Percentiles rank a stretch among this genome's conserved stretches.
Conservation (phyloP, 2,888 invertebrate genomes). For the Ectobius pallidus region DNA sequence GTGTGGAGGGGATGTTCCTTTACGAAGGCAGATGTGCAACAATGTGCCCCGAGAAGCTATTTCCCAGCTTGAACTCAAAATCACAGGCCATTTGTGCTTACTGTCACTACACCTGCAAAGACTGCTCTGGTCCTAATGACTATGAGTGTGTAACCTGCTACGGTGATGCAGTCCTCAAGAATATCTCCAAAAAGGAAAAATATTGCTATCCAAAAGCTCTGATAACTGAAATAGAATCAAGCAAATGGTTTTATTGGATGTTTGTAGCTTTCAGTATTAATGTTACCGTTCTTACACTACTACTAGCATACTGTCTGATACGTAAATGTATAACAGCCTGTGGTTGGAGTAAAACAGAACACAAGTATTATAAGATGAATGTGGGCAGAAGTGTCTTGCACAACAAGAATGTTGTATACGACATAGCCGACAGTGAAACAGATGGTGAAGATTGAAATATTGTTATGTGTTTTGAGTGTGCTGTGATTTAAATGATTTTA, state of each 20-base stretch:
- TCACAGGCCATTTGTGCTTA: constrained; percentile 58
- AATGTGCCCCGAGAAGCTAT: constrained; percentile 59
- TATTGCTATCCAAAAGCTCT: constrained; percentile 61
- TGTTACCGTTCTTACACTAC: constrained; percentile 51
- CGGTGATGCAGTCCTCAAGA: constrained; percentile 61
- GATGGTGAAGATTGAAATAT: too few species aligned
- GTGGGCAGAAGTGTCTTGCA: too few species aligned
- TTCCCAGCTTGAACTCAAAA: constrained; percentile 33
- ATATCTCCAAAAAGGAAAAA: constrained; percentile 55
- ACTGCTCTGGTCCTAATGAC: constrained; percentile 71
- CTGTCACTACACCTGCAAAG: constrained; percentile 78
- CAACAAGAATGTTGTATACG: too few species aligned
- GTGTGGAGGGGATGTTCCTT: constrained; percentile 65
- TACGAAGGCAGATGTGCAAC: constrained; percentile 65
- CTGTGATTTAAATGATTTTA: too few species aligned
- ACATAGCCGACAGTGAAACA: too few species aligned
- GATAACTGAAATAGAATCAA: constrained; percentile 56
- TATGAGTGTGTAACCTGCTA: constrained; percentile 72
- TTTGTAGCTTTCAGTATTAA: constrained; percentile 56
- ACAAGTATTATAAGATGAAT: constrained; percentile 28
- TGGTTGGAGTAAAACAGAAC: background rate
- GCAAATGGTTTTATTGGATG: constrained; percentile 58
- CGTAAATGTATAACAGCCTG: background rate
- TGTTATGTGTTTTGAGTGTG: too few species aligned
- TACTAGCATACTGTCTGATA: constrained; percentile 44